Percentiles rank a stretch among this genome's conserved stretches.
Evolutionary conservation across 2,797 vertebrate species (phyloP).

Genomic region (Salarias fasciatus): DNA sequence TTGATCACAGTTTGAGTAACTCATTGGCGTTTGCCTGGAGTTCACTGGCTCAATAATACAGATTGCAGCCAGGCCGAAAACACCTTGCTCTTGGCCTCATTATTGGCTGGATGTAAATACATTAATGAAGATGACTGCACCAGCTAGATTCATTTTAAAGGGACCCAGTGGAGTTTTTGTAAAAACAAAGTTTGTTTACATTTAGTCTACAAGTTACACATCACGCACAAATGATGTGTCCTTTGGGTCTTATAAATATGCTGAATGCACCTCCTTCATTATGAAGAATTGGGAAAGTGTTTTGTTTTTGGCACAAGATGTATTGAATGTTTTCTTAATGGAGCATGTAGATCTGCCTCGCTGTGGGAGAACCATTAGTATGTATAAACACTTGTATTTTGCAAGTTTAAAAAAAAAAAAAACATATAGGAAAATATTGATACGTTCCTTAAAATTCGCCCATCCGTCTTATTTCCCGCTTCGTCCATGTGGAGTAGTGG

Average conservation of each 20-base stretch:
- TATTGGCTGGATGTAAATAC: neutral
- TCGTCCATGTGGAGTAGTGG: too few relatives aligned
- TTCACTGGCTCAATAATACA: neutral
- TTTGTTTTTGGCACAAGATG: neutral
- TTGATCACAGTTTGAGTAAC: slow-evolving; percentile 8
- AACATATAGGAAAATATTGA: too few relatives aligned
- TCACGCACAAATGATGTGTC: neutral
- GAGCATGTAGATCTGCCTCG: neutral
- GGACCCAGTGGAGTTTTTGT: neutral
- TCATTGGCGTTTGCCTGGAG: neutral
- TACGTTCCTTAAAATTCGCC: too few relatives aligned
- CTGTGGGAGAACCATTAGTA: too few relatives aligned
- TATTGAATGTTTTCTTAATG: too few relatives aligned
- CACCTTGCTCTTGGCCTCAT: neutral
- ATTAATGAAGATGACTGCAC: neutral
- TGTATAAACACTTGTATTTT: too few relatives aligned
- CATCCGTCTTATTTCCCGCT: too few relatives aligned
- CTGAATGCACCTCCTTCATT: neutral
- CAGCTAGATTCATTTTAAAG: neutral
- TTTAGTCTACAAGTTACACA: neutral
- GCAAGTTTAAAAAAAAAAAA: too few relatives aligned
- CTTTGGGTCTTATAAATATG: neutral
- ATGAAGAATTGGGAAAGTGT: neutral
- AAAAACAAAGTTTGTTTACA: slow-evolving; percentile 1
- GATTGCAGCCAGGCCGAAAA: neutral